Evolutionary conservation across 2,888 invertebrate genomes (phyloP).

Genomic region (Phrixothrix hirtus): DNA sequence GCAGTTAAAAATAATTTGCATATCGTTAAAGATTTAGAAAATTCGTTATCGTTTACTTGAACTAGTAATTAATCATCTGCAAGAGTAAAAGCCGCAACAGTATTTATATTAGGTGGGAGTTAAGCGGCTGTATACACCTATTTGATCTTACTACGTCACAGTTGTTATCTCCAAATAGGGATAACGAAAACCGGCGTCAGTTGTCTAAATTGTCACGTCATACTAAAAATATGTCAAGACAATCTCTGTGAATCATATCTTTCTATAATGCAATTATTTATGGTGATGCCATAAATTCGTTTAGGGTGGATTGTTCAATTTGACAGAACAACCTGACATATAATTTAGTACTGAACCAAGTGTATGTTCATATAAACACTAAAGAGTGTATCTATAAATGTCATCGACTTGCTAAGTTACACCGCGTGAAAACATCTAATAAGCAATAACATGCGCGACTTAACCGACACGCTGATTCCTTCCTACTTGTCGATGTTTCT

Average conservation of each 20-base stretch:
- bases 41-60: too few relatives aligned
- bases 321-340: slow-evolving; percentile 36
- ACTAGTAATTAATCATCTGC: too few relatives aligned
- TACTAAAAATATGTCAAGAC: slow-evolving; percentile 30
- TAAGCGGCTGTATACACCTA: slow-evolving; percentile 11
- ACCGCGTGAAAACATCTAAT: slow-evolving; percentile 39
- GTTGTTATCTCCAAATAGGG: slow-evolving; percentile 30
- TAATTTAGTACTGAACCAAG: slow-evolving; percentile 35
- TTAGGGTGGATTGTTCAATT: slow-evolving; percentile 40
- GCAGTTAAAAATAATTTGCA: too few relatives aligned
- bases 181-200: slow-evolving; percentile 23
- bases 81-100: too few relatives aligned
- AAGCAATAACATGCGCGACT: slow-evolving; percentile 35
- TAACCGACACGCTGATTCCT: slow-evolving; percentile 37
- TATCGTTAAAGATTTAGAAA: too few relatives aligned
- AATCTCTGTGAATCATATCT: slow-evolving; percentile 33
- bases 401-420: slow-evolving; percentile 42
- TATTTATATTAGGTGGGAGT: too few relatives aligned
- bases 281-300: slow-evolving; percentile 42
- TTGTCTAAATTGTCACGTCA: slow-evolving; percentile 26
- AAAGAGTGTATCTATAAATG: slow-evolving; percentile 41
- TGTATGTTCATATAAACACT: slow-evolving; percentile 35
- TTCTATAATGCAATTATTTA: slow-evolving; percentile 34
- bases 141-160: slow-evolving; percentile 12
- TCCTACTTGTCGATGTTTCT: slow-evolving; percentile 27